Evolutionary conservation across 2,888 invertebrate species (phyloP).

Genomic region (Augiades crinisus): DNA sequence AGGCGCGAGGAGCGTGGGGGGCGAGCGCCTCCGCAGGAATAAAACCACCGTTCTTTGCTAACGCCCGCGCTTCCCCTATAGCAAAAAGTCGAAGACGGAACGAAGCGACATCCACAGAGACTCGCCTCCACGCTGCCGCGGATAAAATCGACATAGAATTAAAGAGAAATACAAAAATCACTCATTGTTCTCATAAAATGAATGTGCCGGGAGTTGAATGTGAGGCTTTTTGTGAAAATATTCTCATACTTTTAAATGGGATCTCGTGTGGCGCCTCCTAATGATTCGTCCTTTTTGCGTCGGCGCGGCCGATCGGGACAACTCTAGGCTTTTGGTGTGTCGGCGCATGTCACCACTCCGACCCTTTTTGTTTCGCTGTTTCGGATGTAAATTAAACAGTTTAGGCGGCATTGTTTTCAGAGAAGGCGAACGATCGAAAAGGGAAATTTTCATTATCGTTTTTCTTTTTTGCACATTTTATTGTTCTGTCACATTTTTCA

Average conservation of each 20-base stretch:
- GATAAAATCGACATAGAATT: slow-evolving; percentile 81
- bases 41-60: slow-evolving; percentile 64
- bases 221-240: slow-evolving; percentile 80
- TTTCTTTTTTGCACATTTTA: slow-evolving; percentile 37
- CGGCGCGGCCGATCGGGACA: slow-evolving; percentile 58
- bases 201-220: slow-evolving; percentile 81
- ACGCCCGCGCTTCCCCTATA: slow-evolving; percentile 64
- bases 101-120: slow-evolving; percentile 73
- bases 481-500: slow-evolving; percentile 34
- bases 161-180: slow-evolving; percentile 81
- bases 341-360: slow-evolving; percentile 69
- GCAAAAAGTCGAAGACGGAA: slow-evolving; percentile 77
- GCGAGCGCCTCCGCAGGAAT: slow-evolving; percentile 52
- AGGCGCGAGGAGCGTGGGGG: slow-evolving; percentile 37
- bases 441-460: slow-evolving; percentile 45
- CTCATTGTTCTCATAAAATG: slow-evolving; percentile 82
- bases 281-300: slow-evolving; percentile 78
- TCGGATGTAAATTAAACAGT: slow-evolving; percentile 76
- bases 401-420: slow-evolving; percentile 71
- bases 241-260: slow-evolving; percentile 81
- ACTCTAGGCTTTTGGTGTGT: slow-evolving; percentile 75
- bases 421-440: slow-evolving; percentile 41
- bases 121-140: slow-evolving; percentile 70
- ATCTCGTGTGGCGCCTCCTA: slow-evolving; percentile 81
- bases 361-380: slow-evolving; percentile 67